Evolutionary conservation across 2,797 vertebrate species (phyloP).

Genomic region (Acipenser transmontanus): DNA sequence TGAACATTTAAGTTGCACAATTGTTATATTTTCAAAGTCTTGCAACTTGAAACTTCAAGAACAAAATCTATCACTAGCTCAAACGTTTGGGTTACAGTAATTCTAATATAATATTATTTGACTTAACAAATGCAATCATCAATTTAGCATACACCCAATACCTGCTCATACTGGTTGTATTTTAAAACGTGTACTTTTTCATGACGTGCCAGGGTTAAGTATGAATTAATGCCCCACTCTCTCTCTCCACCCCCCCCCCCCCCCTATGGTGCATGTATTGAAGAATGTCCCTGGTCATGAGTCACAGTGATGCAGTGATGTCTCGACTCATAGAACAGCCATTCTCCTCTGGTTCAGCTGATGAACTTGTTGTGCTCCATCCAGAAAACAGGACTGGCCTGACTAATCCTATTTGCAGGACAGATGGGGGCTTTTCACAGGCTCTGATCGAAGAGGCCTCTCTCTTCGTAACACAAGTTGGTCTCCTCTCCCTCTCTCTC

Average conservation of each 20-base stretch:
- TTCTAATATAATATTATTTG: no score
- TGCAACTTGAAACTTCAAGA: no score
- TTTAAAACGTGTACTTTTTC: no score
- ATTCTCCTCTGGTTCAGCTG: background rate
- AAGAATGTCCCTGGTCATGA: background rate
- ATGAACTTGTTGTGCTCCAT: background rate
- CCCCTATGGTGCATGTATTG: constrained; percentile 34
- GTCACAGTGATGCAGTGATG: background rate
- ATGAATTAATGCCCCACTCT: constrained; percentile 11
- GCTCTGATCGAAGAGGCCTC: constrained; percentile 32
- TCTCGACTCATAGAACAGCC: background rate
- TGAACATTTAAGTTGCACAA: no score
- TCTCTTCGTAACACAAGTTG: constrained; percentile 27
- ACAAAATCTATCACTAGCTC: no score
- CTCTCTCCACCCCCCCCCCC: constrained; percentile 44
- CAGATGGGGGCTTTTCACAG: background rate
- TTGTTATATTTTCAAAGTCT: no score
- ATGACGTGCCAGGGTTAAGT: background rate
- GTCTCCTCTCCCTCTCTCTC: constrained; percentile 38
- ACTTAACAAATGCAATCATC: no score
- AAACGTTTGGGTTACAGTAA: no score
- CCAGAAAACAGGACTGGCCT: constrained; percentile 5
- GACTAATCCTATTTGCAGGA: constrained; percentile 5
- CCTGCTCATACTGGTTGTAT: no score
- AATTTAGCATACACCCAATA: no score